Percentiles rank a stretch among this genome's conserved stretches.
phyloP scores from a whole-genome alignment of 2,113 vertebrate genomes.

The Zapornia atra region DNA sequence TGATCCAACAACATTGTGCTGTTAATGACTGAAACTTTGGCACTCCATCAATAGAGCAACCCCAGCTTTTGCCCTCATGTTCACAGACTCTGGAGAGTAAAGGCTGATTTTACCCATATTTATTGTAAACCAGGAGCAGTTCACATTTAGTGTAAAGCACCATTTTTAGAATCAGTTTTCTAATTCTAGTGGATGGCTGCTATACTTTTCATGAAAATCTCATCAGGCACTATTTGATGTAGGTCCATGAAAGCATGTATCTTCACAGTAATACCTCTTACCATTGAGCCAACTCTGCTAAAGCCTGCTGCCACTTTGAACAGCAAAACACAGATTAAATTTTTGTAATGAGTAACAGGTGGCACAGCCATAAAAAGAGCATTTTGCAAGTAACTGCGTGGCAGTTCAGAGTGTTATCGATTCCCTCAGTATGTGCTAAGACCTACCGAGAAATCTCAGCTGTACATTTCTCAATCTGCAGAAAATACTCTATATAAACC shows the following conservation, averaged over 20 bases:
- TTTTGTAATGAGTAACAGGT: conserved; percentile 26
- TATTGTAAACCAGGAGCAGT: not conserved
- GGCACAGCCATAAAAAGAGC: conserved; percentile 27
- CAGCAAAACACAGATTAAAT: not conserved
- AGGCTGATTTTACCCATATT: not conserved
- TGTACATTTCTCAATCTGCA: not conserved
- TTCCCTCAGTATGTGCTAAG: conserved; percentile 32
- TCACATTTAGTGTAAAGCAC: not conserved
- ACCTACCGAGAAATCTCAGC: conserved; percentile 19
- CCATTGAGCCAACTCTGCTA: not conserved
- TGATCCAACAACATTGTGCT: not conserved
- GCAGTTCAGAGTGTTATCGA: not conserved
- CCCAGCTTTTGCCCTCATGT: not conserved
- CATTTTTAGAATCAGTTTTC: not conserved
- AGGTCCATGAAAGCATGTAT: not conserved
- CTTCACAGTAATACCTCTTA: not conserved
- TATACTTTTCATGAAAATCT: not conserved
- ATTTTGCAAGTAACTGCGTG: conserved; percentile 2
- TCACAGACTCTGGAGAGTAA: not conserved
- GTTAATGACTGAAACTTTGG: not conserved
- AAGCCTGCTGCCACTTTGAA: not conserved
- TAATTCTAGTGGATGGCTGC: not conserved
- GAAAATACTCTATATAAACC: not conserved
- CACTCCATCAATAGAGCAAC: not conserved
- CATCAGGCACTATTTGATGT: not conserved